Base-by-base conservation (phyloP, 2,888 invertebrate species). In the Strigamia transsilvanica region DNA sequence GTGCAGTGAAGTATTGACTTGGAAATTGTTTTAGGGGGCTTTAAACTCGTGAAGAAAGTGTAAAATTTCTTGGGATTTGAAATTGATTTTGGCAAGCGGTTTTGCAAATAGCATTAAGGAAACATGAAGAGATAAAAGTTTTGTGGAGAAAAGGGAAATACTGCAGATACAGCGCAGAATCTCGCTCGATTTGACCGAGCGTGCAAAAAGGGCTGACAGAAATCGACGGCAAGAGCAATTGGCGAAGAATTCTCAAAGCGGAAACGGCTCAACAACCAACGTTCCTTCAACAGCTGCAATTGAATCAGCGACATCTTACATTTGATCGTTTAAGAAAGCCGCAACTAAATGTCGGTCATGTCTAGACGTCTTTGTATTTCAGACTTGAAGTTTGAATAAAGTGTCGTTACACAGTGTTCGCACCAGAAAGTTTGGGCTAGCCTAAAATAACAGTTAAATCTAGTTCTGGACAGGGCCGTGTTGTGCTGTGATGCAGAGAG, bases 201-300 rank as follows among this genome's bases (percentile, higher is more conserved):
- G 23, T 61, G 61, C n/a, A 21, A 61, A 61, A 61, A 0, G 61
- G 23, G 18, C 61, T 21, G 61, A 61, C 61, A 61, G 2, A 56
- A 56, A 56, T 56, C 56, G 56, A 56, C 56, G 18, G 61, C 6
- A 61, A 61, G 23, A 61, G 61, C 61, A 61, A 61, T 61, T 61
- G 61, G 61, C 61, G 21, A 61, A 23, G 23, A 61, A 61, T 61
- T 61, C 61, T 18, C n/a, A 61, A 51, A 51, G 51, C 15, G 61
- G 61, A 61, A 61, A 61, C 18, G 61, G 2, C 61, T 18, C 61
- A 21, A 7, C 21, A 21, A 21, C n/a, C 61, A 61, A 61, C 61
- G 18, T 61, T 61, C 61, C 61, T 6, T 5, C 56, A n/a, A 9
- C n/a, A n/a, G n/a, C 12, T 56, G 7, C n/a, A 12, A n/a, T 56